Percentiles rank a stretch among this genome's conserved stretches.
phyloP scores from a whole-genome alignment of 1,140 invertebrate species.

The Solenopsis invicta region DNA sequence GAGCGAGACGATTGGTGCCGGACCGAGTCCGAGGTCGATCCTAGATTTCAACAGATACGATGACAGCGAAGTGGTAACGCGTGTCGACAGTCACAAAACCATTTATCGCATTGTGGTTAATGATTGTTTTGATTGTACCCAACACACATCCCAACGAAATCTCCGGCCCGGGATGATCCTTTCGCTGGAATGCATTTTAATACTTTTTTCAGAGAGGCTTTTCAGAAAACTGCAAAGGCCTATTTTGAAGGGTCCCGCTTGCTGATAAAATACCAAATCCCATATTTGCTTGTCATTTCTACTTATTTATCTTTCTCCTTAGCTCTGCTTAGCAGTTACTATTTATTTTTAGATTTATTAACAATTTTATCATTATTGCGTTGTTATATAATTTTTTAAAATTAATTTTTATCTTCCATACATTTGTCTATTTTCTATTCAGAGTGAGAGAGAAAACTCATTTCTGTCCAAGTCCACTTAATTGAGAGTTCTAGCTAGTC shows the following conservation, averaged over 20 bases:
- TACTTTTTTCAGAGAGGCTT: background rate
- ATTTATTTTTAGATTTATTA: background rate
- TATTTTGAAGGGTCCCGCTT: background rate
- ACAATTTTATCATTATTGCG: conserved; percentile 2
- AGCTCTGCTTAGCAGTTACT: background rate
- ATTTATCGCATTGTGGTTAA: conserved; percentile 71
- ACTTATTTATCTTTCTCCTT: background rate
- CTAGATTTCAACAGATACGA: conserved; percentile 19
- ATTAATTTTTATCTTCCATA: background rate
- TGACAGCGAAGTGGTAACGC: background rate
- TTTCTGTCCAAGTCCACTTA: background rate
- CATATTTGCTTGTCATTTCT: background rate
- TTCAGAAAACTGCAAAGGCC: conserved; percentile 15
- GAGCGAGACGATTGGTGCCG: conserved; percentile 3
- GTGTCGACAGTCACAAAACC: conserved; percentile 22
- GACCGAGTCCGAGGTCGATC: background rate
- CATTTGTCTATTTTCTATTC: background rate
- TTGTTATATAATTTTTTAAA: background rate
- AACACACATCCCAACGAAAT: conserved; percentile 52
- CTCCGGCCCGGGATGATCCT: conserved; percentile 24
- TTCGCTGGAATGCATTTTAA: conserved; percentile 66
- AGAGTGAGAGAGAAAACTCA: background rate
- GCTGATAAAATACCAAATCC: background rate
- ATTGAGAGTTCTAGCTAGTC: background rate
- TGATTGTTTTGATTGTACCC: conserved; percentile 83